Evolutionary conservation across 2,113 vertebrate genomes (phyloP), one percentile per base, ranked within the genome.

Genomic region (Andinoacara biseriatus): DNA sequence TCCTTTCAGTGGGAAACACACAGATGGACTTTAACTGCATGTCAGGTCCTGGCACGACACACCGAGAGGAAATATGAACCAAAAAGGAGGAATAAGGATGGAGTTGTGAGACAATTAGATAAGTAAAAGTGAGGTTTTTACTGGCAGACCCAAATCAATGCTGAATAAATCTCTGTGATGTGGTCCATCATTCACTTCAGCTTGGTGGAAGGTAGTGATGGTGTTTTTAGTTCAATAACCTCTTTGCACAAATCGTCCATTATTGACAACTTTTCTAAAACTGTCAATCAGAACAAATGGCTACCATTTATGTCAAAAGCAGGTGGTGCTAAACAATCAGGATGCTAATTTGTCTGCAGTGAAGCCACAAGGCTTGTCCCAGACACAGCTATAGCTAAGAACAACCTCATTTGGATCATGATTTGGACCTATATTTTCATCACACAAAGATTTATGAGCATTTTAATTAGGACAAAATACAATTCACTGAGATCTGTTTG

Each of bases 1-100:
- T 83, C 81, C 49, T 85, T 69, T 83, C 54, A 62, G 46, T 29
- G 10, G 33, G 58, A 65, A 69, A 81, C 58, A 2, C 59, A 61
- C 49, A 26, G 46, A 72, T 72, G 67, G 80, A 82, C 74, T 58
- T 72, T 74, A 3, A 38, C 52, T 18, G 35, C 63, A 18, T 87
- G 56, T 86, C 67, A 72, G 67, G 67, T 59, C 26, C 46, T 35
- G 35, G 17, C 26, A 9, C 1, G 10, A 5, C 18, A 72, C 46
- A 72, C 46, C 8, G 6, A 26, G 46, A 72, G 26, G 31, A 72
- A 72, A 54, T 72, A 72, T 72, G 46, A 52, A 72, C 46, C 26
- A 72, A n/a, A 54, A 54, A 54, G 13, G 18, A 54, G 46, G 26
- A 52, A 72, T 14, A 49, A 54, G 3, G 46, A 54, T 31, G 67